Conservation (phyloP, 2,113 vertebrate species). For the Platycercus adscitus region DNA sequence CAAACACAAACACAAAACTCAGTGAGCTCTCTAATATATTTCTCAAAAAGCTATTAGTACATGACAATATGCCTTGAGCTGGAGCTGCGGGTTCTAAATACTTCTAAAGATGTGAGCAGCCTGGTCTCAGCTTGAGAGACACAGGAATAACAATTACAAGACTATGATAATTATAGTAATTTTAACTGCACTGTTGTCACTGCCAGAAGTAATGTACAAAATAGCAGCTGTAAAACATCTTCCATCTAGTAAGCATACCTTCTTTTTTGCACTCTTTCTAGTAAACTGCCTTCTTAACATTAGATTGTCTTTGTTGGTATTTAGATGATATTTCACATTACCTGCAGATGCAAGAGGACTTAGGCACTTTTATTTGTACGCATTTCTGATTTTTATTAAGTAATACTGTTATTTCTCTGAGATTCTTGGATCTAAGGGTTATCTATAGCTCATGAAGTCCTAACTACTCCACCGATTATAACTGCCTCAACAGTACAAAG, state of each 20-base stretch:
- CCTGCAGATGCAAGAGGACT: neutral
- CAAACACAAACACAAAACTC: neutral
- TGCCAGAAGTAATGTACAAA: neutral
- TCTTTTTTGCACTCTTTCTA: neutral
- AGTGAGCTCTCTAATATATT: neutral
- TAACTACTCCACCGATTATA: neutral
- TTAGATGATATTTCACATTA: neutral
- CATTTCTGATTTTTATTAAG: neutral
- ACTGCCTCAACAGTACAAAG: neutral
- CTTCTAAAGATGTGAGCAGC: neutral
- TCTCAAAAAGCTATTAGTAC: neutral
- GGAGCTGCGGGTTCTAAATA: neutral
- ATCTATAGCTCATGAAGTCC: neutral
- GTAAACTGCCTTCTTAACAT: neutral
- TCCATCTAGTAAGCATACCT: neutral
- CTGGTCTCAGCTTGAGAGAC: neutral
- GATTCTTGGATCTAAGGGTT: neutral
- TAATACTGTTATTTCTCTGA: neutral
- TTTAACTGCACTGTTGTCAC: neutral
- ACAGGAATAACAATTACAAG: neutral
- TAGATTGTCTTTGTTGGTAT: neutral
- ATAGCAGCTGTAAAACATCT: neutral
- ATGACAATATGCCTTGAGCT: neutral
- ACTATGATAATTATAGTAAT: neutral
- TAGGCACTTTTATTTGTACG: neutral